Evolutionary conservation across 2,113 vertebrate genomes (phyloP).

Genomic region (Planiliza haematocheilus): DNA sequence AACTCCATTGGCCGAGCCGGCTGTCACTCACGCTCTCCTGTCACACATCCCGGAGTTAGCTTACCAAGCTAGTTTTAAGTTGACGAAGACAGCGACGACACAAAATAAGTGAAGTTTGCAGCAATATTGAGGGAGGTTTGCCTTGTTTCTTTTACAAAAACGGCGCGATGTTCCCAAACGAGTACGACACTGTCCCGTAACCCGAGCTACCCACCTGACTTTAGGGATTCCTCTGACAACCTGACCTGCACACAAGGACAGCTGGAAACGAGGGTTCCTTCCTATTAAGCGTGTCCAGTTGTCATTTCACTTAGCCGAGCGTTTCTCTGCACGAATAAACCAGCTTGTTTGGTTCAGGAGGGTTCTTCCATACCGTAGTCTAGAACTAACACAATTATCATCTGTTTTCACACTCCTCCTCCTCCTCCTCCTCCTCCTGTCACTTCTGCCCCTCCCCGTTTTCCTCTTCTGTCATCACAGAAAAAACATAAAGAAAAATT

Average conservation of each 20-base stretch:
- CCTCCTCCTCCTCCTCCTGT: slow-evolving; percentile 49
- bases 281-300: background rate
- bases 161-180: background rate
- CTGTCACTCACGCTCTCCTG: slow-evolving; percentile 25
- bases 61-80: slow-evolving; percentile 51
- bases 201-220: slow-evolving; percentile 77
- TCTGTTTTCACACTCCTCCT: slow-evolving; percentile 30
- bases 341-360: slow-evolving; percentile 5
- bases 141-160: background rate
- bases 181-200: background rate
- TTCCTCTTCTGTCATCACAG: background rate
- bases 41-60: slow-evolving; percentile 46
- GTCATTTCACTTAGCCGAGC: slow-evolving; percentile 36
- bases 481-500: too few species aligned
- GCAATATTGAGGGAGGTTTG: accelerated
- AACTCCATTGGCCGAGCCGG: slow-evolving; percentile 41
- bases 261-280: slow-evolving; percentile 27
- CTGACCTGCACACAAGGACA: slow-evolving; percentile 59
- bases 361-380: slow-evolving; percentile 24
- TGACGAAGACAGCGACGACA: background rate
- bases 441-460: slow-evolving; percentile 30
- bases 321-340: background rate
- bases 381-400: slow-evolving; percentile 4
- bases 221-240: slow-evolving; percentile 71
- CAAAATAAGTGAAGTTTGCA: accelerated